Base-by-base conservation (phyloP, 2,888 invertebrate species). In the Orchesellides sinensis region DNA sequence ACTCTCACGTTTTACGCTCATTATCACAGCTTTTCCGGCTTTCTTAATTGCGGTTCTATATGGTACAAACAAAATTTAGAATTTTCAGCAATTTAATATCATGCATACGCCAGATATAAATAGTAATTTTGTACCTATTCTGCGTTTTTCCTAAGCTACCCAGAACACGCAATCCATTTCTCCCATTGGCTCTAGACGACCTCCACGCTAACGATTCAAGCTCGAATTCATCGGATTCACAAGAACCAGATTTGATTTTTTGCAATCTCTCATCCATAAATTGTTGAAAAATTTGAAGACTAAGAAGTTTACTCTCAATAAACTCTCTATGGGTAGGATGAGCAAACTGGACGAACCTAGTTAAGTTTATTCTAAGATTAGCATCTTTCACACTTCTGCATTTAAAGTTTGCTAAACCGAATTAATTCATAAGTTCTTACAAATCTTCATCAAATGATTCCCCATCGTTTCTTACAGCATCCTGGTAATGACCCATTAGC, bases 171-270 rank as follows among this genome's bases (percentile, higher is more conserved):
- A 85, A 65, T 14, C 87, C 86, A 73, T 87, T 87, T 70, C 70
- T 84, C 8, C 85, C 84, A 74, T 85, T 86, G 0, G 86, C 84
- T 82, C 85, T 83, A 12, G 86, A 81, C 8, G 86, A 84, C 40
- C 87, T 78, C 87, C 88, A 88, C n/a, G 85, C 87, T 8, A 88
- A 95, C 79, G 94, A 95, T 90, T 98, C 98, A 89, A 95, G 92
- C 91, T 99, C 98, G 90, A 99, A 99, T 89, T 98, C 96, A 90
- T 99, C 98, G 40, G 95, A 95, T 90, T 97, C 96, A 0, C 97
- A 96, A 80, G 95, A 92, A 0, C 98, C 98, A n/a, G 95, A 94
- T 90, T 98, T 98, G 85, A 98, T 92, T 92, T 97, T 94, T 88
- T 96, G 95, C 87, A 98, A 91, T 88, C 98, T 93, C 90, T 98